Conservation (phyloP, 2,113 vertebrate genomes). For the Craseonycteris thonglongyai region DNA sequence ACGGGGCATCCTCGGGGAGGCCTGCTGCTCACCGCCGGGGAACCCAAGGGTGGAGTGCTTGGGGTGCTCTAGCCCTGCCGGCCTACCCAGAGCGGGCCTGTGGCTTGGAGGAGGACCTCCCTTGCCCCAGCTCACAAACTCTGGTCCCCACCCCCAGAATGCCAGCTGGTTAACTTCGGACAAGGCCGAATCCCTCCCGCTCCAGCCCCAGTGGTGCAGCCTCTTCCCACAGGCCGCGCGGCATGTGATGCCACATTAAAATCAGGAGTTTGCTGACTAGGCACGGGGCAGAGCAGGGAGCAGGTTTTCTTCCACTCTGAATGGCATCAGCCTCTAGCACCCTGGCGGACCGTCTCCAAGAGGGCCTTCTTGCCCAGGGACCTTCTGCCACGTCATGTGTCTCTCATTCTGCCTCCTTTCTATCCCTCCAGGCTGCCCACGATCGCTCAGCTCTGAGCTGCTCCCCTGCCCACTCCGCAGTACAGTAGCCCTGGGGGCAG, state of each 20-base stretch:
- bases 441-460: not conserved
- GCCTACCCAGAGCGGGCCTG: not conserved
- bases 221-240: not conserved
- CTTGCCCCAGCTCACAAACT: not conserved
- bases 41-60: not conserved
- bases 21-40: not conserved
- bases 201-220: not conserved
- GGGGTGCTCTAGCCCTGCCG: fast-evolving
- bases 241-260: not conserved
- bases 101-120: not conserved
- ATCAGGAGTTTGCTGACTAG: not conserved
- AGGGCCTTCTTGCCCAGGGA: not conserved
- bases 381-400: not conserved
- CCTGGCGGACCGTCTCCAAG: not conserved
- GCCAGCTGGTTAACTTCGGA: too few species aligned
- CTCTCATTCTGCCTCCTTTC: not conserved
- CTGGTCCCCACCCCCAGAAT: not conserved
- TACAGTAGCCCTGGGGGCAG: not conserved
- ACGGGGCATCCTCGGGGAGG: too few species aligned
- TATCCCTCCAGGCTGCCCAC: not conserved
- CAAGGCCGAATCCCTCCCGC: not conserved
- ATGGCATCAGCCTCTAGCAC: not conserved
- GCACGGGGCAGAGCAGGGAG: not conserved
- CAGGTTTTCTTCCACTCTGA: not conserved
- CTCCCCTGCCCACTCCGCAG: not conserved